Base-by-base conservation (phyloP, 2,113 vertebrate species). In the Erythrolamprus reginae region DNA sequence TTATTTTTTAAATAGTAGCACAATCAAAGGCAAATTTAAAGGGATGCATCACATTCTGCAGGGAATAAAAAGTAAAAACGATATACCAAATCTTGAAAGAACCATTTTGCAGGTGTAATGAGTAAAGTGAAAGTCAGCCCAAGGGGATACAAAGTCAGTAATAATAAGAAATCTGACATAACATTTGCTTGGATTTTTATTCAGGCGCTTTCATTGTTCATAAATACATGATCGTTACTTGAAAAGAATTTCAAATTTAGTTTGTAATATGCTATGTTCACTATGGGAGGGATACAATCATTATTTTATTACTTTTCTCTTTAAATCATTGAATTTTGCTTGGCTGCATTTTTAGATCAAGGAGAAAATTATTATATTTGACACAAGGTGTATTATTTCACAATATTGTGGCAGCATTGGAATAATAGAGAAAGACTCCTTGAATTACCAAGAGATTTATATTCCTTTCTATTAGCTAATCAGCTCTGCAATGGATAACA, bases 101-200 rank as follows among this genome's bases (percentile, higher is more conserved):
- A 3, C 10, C 56, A 84, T 84, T 84, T 61, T 65, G 17, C 48
- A 42, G 4, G 84, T 13, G 10, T 84, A 91, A 45, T 28, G 56
- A 85, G 26, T 77, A 91, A 53, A 77, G 86, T 77, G 55, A 86
- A 89, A 70, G 58, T 21, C 48, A 91, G 33, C 26, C 1, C 21
- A 19, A 26, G 51, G 83, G 42, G 82, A 86, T 86, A 33, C 77
- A 12, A 83, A 91, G 56, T 83, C 28, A 26, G 58, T 70, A 91
- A 61, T 70, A 91, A 61, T 85, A 51, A 52, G 50, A 70, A 83
- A 33, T 65, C 87, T 88, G 87, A 91, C 86, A 88, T 51, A 65
- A 61, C 42, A 65, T 84, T 84, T 65, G 84, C 47, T 48, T 52
- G 15, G 82, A 70, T 89, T 56, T 92, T 82, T 89, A 53, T n/a